phyloP scores from a whole-genome alignment of 2,888 invertebrate species.

The Leucophora obtusa region DNA sequence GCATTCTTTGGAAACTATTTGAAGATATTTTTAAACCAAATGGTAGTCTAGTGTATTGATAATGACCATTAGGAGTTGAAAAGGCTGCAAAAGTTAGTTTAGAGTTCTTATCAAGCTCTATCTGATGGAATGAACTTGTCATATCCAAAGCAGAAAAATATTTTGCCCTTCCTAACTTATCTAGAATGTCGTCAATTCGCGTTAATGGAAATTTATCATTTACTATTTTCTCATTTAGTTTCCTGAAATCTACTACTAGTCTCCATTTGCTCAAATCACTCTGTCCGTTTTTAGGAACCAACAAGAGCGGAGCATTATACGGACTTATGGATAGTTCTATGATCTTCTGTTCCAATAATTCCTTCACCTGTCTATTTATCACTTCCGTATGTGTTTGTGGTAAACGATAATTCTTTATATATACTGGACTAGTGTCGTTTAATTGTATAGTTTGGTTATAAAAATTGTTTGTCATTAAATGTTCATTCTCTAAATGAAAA shows the following conservation, averaged over 20 bases:
- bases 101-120: background rate
- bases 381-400: background rate
- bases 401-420: too few species aligned
- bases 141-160: slow-evolving; percentile 19
- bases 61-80: slow-evolving; percentile 2
- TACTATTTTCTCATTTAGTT: background rate
- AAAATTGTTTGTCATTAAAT: too few species aligned
- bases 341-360: slow-evolving; percentile 13
- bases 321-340: slow-evolving; percentile 23
- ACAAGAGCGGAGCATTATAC: slow-evolving; percentile 18
- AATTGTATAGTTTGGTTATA: too few species aligned
- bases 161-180: slow-evolving; percentile 5
- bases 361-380: slow-evolving; percentile 14
- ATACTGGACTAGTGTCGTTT: background rate
- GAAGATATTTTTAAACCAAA: slow-evolving; percentile 12
- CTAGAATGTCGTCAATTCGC: slow-evolving; percentile 2
- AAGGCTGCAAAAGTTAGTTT: too few species aligned
- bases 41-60: background rate
- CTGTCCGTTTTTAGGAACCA: slow-evolving; percentile 22
- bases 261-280: slow-evolving; percentile 33
- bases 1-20: slow-evolving; percentile 19
- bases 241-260: too few species aligned
- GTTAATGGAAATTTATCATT: too few species aligned
- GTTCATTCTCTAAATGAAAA: too few species aligned
- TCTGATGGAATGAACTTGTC: slow-evolving; percentile 10